These are phyloP conservation scores for Lagopus leucura DNA, from an alignment of 2,113 vertebrate species.

Conservation along the genomic window DNA sequence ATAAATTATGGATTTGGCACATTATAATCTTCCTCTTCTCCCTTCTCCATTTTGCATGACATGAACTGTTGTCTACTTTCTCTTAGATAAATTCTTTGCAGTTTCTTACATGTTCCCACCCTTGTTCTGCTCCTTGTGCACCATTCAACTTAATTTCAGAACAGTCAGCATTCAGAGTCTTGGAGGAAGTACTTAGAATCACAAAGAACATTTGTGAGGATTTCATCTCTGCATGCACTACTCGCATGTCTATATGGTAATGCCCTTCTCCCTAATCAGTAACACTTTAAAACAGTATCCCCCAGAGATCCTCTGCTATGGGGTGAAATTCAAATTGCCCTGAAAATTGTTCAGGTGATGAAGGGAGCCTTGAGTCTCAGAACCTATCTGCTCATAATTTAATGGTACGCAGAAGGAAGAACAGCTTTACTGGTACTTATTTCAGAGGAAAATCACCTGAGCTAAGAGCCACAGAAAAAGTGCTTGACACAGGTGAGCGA, in stretches of 20 bases:
- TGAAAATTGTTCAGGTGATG: background rate
- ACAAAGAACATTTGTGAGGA: background rate
- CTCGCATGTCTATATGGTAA: accelerated
- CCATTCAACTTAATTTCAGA: background rate
- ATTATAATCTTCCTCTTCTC: background rate
- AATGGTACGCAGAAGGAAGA: background rate
- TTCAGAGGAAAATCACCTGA: background rate
- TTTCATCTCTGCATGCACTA: background rate
- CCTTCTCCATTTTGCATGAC: background rate
- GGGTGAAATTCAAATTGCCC: background rate
- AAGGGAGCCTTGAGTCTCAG: background rate
- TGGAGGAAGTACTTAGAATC: background rate
- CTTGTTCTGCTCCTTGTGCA: accelerated
- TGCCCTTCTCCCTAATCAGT: background rate
- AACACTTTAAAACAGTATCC: background rate
- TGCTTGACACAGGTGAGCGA: background rate
- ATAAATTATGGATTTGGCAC: background rate
- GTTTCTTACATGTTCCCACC: background rate
- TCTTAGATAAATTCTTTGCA: background rate
- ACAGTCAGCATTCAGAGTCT: background rate
- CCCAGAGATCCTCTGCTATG: background rate
- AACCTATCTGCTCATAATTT: background rate
- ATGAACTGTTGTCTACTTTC: background rate
- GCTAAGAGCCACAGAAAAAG: background rate
- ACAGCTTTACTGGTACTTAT: background rate